Conservation (phyloP, 1,140 invertebrate species). For the Ceratina calcarata region DNA sequence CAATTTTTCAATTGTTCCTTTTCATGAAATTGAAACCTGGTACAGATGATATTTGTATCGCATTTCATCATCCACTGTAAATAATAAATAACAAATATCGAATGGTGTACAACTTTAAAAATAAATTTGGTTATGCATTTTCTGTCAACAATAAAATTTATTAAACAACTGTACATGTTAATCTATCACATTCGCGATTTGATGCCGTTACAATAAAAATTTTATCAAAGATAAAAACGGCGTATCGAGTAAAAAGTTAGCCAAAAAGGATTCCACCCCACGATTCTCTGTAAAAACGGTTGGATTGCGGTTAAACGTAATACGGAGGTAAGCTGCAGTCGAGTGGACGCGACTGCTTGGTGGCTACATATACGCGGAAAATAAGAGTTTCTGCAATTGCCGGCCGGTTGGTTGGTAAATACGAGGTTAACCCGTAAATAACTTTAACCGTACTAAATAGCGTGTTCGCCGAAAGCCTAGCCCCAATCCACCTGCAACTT, state of each 20-base stretch:
- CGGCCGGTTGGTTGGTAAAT: slow-evolving; percentile 17
- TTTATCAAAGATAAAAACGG: background rate
- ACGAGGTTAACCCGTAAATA: slow-evolving; percentile 34
- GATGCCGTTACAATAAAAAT: background rate
- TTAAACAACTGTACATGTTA: no score
- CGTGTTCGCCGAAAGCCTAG: slow-evolving; percentile 7
- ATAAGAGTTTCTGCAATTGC: slow-evolving; percentile 41
- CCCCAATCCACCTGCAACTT: slow-evolving; percentile 1
- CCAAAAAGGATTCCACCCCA: background rate
- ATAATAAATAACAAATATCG: no score
- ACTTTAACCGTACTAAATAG: slow-evolving; percentile 38
- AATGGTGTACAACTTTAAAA: no score
- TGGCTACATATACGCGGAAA: slow-evolving; percentile 11
- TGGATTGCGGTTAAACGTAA: slow-evolving; percentile 17
- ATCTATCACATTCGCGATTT: no score
- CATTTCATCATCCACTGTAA: no score
- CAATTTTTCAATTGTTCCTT: no score
- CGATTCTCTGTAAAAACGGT: slow-evolving; percentile 12
- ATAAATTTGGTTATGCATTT: no score
- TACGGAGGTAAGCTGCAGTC: slow-evolving; percentile 13
- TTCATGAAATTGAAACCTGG: no score
- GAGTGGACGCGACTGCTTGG: background rate
- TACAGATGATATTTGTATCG: no score
- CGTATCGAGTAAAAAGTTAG: background rate
- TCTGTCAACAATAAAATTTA: no score